Conservation (phyloP, 2,113 vertebrate genomes). For the Triplophysa tibetana region DNA sequence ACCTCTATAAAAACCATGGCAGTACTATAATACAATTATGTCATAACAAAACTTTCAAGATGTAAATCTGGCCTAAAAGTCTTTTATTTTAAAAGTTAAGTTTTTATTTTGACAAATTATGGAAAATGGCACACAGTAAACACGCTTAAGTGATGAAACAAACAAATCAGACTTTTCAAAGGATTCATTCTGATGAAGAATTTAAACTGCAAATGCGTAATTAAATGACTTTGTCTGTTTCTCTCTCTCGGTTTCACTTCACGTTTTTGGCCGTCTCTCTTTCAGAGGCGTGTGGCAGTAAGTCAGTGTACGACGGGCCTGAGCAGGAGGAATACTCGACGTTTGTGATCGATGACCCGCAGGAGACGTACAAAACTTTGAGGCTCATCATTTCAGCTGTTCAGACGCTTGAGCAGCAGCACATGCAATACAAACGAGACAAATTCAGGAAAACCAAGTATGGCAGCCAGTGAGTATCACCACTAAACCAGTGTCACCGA, state of each 20-base stretch:
- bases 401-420: slow-evolving; percentile 88
- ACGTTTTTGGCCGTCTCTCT: neutral
- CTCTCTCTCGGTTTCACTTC: neutral
- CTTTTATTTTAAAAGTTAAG: too few species aligned
- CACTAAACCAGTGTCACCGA: neutral
- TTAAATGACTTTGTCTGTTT: neutral
- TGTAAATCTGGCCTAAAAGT: too few species aligned
- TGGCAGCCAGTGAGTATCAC: slow-evolving; percentile 91
- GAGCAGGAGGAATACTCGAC: slow-evolving; percentile 94
- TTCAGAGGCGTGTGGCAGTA: slow-evolving; percentile 96
- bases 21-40: too few species aligned
- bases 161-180: too few species aligned
- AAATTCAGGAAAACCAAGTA: slow-evolving; percentile 98
- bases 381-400: slow-evolving; percentile 84
- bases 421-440: slow-evolving; percentile 91
- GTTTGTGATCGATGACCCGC: slow-evolving; percentile 94
- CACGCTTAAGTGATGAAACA: too few species aligned
- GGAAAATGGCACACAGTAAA: too few species aligned
- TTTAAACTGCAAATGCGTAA: too few species aligned
- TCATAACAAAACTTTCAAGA: too few species aligned
- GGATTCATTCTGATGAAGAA: too few species aligned
- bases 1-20: too few species aligned
- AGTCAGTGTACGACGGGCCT: slow-evolving; percentile 92
- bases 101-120: too few species aligned
- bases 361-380: slow-evolving; percentile 94